These are phyloP conservation scores for Mimumesa dahlbomi DNA, from an alignment of 2,888 invertebrate genomes.

Conservation along the genomic window DNA sequence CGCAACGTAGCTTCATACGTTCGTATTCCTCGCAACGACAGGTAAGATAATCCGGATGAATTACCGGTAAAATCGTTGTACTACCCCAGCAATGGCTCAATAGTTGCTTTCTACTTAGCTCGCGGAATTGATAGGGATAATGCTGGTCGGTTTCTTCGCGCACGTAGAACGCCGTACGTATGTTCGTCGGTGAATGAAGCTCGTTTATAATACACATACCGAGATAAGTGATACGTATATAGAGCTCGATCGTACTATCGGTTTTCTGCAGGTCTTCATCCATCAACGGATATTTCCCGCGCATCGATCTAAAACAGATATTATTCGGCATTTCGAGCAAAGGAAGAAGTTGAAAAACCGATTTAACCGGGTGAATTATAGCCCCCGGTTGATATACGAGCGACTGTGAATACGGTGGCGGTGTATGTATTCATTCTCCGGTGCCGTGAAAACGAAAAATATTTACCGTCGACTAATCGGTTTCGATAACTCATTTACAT, in stretches of 20 bases:
- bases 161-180: constrained; percentile 59
- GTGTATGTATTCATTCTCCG: too few relatives aligned
- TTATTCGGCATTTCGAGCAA: neutral
- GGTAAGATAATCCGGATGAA: constrained; percentile 32
- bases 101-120: constrained; percentile 57
- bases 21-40: constrained; percentile 41
- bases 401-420: neutral
- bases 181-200: constrained; percentile 51
- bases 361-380: neutral
- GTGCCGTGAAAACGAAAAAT: neutral
- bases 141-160: constrained; percentile 67
- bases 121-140: constrained; percentile 68
- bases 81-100: constrained; percentile 59
- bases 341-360: neutral
- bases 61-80: constrained; percentile 34
- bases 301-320: constrained; percentile 63
- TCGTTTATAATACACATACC: constrained; percentile 73
- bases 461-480: constrained; percentile 34
- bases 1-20: neutral
- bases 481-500: constrained; percentile 36
- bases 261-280: constrained; percentile 56
- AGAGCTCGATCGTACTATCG: constrained; percentile 61
- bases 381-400: neutral
- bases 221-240: constrained; percentile 70
- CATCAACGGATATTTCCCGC: constrained; percentile 60